Percentiles rank a stretch among this genome's conserved stretches.
Evolutionary conservation across 2,797 vertebrate genomes (phyloP).

Genomic region (Acanthurus leucopareius): DNA sequence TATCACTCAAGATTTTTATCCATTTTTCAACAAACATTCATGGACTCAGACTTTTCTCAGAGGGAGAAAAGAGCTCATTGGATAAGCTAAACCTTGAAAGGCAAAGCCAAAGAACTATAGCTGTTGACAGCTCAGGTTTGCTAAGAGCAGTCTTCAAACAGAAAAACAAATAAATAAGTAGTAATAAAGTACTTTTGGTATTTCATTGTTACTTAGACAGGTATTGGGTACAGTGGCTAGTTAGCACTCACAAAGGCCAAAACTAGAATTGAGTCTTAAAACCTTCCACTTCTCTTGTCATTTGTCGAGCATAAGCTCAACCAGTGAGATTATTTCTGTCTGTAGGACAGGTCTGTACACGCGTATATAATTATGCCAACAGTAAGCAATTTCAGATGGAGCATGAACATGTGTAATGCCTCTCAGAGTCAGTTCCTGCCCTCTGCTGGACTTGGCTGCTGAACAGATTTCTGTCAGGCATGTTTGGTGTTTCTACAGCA

Average conservation of each 20-base stretch:
- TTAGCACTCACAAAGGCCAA: neutral
- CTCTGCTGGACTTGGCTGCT: neutral
- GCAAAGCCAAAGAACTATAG: neutral
- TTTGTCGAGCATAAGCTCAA: neutral
- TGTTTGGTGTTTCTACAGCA: slow-evolving; percentile 14
- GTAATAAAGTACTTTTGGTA: too few species aligned
- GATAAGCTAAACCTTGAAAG: neutral
- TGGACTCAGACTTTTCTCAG: neutral
- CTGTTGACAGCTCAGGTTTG: neutral
- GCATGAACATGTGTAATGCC: neutral
- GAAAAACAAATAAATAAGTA: neutral
- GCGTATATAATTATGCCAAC: neutral
- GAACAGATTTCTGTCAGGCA: slow-evolving; percentile 3
- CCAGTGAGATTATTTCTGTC: neutral
- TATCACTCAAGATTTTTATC: neutral
- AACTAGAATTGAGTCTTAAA: neutral
- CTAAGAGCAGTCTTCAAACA: neutral
- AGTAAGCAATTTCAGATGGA: neutral
- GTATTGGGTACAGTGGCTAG: neutral
- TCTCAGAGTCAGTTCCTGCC: neutral
- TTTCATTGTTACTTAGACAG: neutral
- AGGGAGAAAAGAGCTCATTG: neutral
- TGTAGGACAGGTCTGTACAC: too few species aligned
- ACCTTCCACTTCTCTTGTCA: neutral
- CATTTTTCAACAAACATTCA: neutral